Evolutionary conservation across 2,888 invertebrate genomes (phyloP), one percentile per base, ranked within the genome.

Genomic region (Eudemis profundana): DNA sequence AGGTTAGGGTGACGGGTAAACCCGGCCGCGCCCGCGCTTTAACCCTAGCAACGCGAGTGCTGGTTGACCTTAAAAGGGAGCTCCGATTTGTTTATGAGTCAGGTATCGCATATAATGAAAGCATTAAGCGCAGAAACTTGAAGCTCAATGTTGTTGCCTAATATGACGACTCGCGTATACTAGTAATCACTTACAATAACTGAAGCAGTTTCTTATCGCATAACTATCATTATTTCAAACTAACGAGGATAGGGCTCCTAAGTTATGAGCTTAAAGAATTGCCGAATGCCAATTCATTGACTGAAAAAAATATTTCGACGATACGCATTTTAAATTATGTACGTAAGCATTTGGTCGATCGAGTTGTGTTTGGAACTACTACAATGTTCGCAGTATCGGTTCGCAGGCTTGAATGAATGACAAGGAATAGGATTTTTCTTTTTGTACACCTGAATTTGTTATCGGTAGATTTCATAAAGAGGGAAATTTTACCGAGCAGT

Each of bases 61-160:
- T 21, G 57, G 44, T 85, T 85, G 88, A 87, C 87, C 88, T 88
- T 89, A 89, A 84, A 86, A 85, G 78, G 72, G 71, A 72, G 72
- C 73, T 74, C 71, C 72, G 75, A 71, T 78, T 73, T 81, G 84
- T 83, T 86, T 87, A 56, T 56, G 42, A 56, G 56, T 21, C 53
- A 40, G 53, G 27, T 56, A 29, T 27, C 42, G 82, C 83, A 83
- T 85, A 82, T 82, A 77, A 78, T 78, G 76, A 61, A 15, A 23
- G 53, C 23, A 21, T 40, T 54, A 54, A 40, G 15, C 40, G 56
- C 44, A 29, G 17, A 29, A 56, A 29, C 29, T 54, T 27, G 14
- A 8, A n/a, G 44, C 27, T 56, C 42, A 42, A 27, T 17, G 42
- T 56, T 40, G 21, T 19, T 46, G 42, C 29, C 21, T 14, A 38